Evolutionary conservation across 2,113 vertebrate genomes (phyloP).

Genomic region (Paratilapia polleni): DNA sequence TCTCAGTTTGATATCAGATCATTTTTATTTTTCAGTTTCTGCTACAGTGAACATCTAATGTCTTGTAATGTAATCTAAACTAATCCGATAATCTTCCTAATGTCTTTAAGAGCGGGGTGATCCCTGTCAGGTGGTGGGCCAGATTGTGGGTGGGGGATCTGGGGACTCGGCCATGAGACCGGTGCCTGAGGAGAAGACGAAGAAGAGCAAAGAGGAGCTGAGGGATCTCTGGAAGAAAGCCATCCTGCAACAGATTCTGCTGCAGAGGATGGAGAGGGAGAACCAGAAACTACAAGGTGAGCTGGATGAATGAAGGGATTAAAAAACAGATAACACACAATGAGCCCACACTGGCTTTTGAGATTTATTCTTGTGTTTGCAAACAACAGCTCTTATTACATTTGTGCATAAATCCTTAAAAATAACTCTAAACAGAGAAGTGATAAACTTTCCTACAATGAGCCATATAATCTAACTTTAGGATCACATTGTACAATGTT

Average conservation of each 20-base stretch:
- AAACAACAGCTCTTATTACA: neutral
- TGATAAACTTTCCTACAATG: neutral
- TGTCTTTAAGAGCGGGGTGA: slow-evolving; percentile 85
- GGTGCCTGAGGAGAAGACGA: slow-evolving; percentile 84
- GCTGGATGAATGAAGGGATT: slow-evolving; percentile 3
- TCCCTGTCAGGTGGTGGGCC: slow-evolving; percentile 80
- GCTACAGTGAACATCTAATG: neutral
- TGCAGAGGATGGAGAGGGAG: slow-evolving; percentile 96
- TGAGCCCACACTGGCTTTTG: neutral
- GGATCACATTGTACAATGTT: neutral
- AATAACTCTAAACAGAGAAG: neutral
- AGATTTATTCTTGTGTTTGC: neutral
- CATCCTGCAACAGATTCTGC: slow-evolving; percentile 94
- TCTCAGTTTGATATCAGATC: neutral
- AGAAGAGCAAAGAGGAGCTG: slow-evolving; percentile 84
- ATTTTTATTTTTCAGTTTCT: neutral
- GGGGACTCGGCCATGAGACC: slow-evolving; percentile 80
- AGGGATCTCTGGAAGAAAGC: slow-evolving; percentile 95
- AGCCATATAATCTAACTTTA: neutral
- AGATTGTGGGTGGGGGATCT: slow-evolving; percentile 77
- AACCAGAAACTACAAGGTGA: slow-evolving; percentile 96
- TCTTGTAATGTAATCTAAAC: neutral
- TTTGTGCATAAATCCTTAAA: neutral
- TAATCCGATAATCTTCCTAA: neutral
- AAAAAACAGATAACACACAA: neutral